These are phyloP conservation scores for Emydoidea blandingii DNA, from an alignment of 2,797 vertebrate genomes.

Conservation along the genomic window DNA sequence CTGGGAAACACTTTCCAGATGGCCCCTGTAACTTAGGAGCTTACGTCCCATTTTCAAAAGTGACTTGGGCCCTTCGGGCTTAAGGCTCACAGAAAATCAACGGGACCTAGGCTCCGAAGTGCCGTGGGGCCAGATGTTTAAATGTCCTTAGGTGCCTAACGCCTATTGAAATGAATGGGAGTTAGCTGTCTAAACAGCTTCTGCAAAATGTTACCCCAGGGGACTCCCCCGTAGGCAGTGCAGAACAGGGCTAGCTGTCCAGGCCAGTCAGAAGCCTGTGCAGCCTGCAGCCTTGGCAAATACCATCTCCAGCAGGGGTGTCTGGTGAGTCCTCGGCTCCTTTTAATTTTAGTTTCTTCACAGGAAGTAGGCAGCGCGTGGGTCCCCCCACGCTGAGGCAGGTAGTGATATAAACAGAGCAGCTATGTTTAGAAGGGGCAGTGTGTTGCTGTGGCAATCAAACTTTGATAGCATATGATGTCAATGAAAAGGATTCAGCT, in stretches of 20 bases:
- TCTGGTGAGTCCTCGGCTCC: fast-evolving
- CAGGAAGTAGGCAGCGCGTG: neutral
- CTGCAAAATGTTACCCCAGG: neutral
- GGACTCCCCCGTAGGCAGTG: neutral
- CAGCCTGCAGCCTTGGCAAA: conserved; percentile 21
- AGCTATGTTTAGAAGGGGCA: conserved; percentile 73
- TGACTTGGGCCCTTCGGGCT: neutral
- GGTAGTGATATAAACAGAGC: conserved; percentile 46
- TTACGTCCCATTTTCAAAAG: neutral
- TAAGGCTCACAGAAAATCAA: neutral
- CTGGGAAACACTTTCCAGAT: neutral
- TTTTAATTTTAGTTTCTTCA: neutral
- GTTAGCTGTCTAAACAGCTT: neutral
- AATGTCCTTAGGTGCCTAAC: neutral
- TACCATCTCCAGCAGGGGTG: neutral
- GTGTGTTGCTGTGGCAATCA: conserved; percentile 64
- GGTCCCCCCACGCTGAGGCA: conserved; percentile 16
- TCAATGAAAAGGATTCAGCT: conserved; percentile 66
- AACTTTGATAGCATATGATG: conserved; percentile 69
- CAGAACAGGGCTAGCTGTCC: neutral
- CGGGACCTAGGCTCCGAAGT: neutral
- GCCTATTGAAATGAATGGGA: neutral
- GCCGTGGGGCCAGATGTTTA: neutral
- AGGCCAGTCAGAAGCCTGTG: neutral
- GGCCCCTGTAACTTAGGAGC: neutral